phyloP scores from a whole-genome alignment of 2,797 vertebrate genomes.

The Silurus aristotelis region DNA sequence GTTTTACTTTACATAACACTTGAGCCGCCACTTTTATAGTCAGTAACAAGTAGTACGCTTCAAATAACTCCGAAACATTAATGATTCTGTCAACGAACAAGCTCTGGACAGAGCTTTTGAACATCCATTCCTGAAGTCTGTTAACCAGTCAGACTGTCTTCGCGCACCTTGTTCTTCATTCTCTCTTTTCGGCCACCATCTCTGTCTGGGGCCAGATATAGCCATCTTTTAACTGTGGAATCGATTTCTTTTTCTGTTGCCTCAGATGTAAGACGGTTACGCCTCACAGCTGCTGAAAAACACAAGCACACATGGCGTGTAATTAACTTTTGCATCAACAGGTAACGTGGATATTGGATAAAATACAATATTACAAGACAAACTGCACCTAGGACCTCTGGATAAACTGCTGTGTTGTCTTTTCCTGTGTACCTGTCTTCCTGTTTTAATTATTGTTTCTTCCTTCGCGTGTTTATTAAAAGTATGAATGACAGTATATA shows the following conservation, averaged over 20 bases:
- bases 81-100: no score
- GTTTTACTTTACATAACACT: not conserved
- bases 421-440: not conserved
- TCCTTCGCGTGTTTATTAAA: no score
- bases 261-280: no score
- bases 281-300: no score
- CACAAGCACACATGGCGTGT: not conserved
- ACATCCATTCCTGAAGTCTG: not conserved
- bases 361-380: not conserved
- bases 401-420: not conserved
- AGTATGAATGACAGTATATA: no score
- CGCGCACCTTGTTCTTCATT: conserved; percentile 6
- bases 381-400: not conserved
- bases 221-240: conserved; percentile 2
- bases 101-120: not conserved
- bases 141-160: conserved; percentile 14
- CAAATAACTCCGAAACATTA: no score
- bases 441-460: no score
- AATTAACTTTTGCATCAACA: not conserved
- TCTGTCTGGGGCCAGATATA: conserved; percentile 25
- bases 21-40: no score
- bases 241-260: no score
- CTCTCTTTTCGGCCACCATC: conserved; percentile 28
- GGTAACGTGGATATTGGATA: not conserved
- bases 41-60: no score